Evolutionary conservation across 2,113 vertebrate genomes (phyloP).

Genomic region (Shinisaurus crocodilurus): DNA sequence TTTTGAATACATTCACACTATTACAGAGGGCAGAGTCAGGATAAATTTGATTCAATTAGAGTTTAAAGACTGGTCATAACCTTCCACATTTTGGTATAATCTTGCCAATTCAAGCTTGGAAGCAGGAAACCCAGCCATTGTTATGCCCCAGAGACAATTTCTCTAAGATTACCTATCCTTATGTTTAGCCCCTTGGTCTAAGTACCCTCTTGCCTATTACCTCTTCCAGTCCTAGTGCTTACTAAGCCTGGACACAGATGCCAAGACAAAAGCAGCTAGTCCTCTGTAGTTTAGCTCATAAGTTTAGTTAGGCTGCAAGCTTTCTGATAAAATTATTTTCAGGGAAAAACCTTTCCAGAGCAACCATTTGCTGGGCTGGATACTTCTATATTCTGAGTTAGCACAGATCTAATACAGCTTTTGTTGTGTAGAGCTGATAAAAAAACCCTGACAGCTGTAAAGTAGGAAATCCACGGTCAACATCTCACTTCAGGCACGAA

Average conservation of each 20-base stretch:
- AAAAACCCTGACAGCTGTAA: neutral
- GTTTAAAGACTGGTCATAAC: neutral
- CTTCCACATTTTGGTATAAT: neutral
- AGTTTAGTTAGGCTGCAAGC: too few species aligned
- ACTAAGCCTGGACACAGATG: neutral
- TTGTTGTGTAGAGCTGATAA: neutral
- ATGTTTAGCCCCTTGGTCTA: neutral
- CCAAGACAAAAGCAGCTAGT: neutral
- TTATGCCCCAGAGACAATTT: neutral
- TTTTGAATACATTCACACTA: neutral
- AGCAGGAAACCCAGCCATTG: neutral
- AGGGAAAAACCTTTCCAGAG: neutral
- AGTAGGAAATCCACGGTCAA: neutral
- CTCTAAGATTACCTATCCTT: too few species aligned
- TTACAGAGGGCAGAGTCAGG: neutral
- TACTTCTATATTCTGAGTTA: neutral
- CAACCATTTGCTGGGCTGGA: neutral
- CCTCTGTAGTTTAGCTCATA: too few species aligned
- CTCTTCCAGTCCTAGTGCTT: neutral
- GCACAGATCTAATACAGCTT: neutral
- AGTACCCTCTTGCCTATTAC: neutral
- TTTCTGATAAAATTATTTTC: too few species aligned
- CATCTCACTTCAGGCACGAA: neutral
- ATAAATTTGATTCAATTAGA: neutral
- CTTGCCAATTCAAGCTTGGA: neutral